Evolutionary conservation across 1,140 invertebrate genomes (phyloP), one percentile per base, ranked within the genome.

Genomic region (Hylaeus anthracinus): DNA sequence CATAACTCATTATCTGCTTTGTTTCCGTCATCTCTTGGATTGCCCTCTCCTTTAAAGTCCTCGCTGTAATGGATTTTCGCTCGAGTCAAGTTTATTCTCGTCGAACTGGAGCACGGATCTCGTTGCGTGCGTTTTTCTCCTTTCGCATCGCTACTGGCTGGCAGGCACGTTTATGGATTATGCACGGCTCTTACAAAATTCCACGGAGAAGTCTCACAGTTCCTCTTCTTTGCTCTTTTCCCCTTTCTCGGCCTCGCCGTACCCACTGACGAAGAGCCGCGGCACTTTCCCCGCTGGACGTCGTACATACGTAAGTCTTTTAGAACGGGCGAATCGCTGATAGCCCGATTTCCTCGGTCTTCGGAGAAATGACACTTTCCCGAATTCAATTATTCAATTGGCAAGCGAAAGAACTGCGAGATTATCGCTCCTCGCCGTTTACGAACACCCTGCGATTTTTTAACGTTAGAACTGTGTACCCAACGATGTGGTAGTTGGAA

Each of bases 201-300:
- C 79, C 82, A 81, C 84, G 60, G 67, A 82, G 84, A 26, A 87
- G 65, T 90, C 85, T 89, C 88, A 90, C 88, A 86, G 86, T 88
- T 85, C 78, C 81, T 74, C 64, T 65, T 78, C 80, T 39, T 65
- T 66, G 78, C 84, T 66, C 65, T 51, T 61, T 66, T 76, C 82
- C 66, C 83, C 66, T 72, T 72, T 72, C 66, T 45, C 83, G 75
- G 67, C 76, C 83, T 73, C 83, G 77, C 79, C 60, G 67, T 86
- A 63, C 58, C 69, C 63, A 51, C 45, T 63, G 82, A 56, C 71
- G 82, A 83, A 81, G 82, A 83, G 79, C 78, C 86, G 79, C 81
- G 53, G 79, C 80, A 90, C 88, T 91, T 91, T 91, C 89, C 86
- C 90, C 72, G 78, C 75, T 82, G 60, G 84, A 88, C 80, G 74